Percentiles rank a stretch among this genome's conserved stretches.
Evolutionary conservation across 2,888 invertebrate genomes (phyloP).

Genomic region (Lepidochitona cinerea): DNA sequence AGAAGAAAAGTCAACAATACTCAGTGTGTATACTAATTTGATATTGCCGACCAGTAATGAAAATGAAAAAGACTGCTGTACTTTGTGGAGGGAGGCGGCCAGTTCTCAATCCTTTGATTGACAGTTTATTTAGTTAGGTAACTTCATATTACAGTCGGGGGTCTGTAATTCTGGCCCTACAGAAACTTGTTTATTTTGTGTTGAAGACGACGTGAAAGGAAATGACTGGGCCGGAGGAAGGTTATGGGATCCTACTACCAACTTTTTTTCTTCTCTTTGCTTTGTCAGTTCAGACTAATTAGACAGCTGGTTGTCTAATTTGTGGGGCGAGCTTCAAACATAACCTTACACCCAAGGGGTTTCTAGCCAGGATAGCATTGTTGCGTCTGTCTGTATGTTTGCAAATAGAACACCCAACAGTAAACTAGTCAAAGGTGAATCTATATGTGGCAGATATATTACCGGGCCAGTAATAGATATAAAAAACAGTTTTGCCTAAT

Average conservation of each 20-base stretch:
- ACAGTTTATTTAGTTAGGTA: constrained; percentile 7
- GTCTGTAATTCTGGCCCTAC: not conserved
- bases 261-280: not conserved
- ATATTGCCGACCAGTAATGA: not conserved
- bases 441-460: too few species aligned
- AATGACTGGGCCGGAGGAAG: too few species aligned
- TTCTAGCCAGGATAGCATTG: not conserved
- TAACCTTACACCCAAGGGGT: not conserved
- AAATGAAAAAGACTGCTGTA: not conserved
- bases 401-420: too few species aligned
- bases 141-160: not conserved
- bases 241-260: too few species aligned
- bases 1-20: not conserved
- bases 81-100: not conserved
- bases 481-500: too few species aligned
- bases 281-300: not conserved
- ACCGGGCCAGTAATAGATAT: too few species aligned
- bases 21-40: not conserved
- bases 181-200: constrained; percentile 3
- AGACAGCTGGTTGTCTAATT: not conserved
- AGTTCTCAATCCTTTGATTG: not conserved
- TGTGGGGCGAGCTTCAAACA: not conserved
- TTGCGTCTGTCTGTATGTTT: too few species aligned
- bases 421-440: too few species aligned
- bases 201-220: not conserved